Percentiles rank a stretch among this genome's conserved stretches.
Evolutionary conservation across 1,140 invertebrate genomes (phyloP).

Genomic region (Aphaenogaster floridana): DNA sequence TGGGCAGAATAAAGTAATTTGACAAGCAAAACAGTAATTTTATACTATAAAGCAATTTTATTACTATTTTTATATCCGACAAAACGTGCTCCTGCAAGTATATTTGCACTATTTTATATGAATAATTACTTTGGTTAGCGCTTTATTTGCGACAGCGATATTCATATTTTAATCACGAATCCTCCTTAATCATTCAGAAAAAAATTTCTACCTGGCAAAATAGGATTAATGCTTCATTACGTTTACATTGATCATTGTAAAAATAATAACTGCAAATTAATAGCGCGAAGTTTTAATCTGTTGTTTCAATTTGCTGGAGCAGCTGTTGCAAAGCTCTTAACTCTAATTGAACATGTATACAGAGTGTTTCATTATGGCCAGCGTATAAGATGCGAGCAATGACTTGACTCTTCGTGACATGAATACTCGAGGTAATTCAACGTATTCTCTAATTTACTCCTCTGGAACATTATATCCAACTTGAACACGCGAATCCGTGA

Average conservation of each 20-base stretch:
- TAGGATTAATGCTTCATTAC: conserved; percentile 1
- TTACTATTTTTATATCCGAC: background rate
- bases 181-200: background rate
- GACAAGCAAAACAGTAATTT: background rate
- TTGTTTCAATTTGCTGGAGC: conserved; percentile 37
- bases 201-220: background rate
- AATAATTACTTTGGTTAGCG: background rate
- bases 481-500: conserved; percentile 33
- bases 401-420: conserved; percentile 45
- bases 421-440: conserved; percentile 37
- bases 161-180: background rate
- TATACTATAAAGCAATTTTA: background rate
- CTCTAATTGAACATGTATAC: conserved; percentile 48
- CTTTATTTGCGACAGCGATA: background rate
- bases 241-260: background rate
- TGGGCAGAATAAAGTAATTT: background rate
- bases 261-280: conserved; percentile 23
- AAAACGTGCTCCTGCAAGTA: background rate
- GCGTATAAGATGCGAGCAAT: background rate
- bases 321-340: conserved; percentile 52
- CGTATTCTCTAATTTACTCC: conserved; percentile 33
- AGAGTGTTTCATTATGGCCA: conserved; percentile 4
- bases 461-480: conserved; percentile 14
- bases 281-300: conserved; percentile 28
- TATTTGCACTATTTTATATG: background rate